These are phyloP conservation scores for Phaonia tiefii DNA, from an alignment of 2,888 invertebrate genomes.

Conservation along the genomic window DNA sequence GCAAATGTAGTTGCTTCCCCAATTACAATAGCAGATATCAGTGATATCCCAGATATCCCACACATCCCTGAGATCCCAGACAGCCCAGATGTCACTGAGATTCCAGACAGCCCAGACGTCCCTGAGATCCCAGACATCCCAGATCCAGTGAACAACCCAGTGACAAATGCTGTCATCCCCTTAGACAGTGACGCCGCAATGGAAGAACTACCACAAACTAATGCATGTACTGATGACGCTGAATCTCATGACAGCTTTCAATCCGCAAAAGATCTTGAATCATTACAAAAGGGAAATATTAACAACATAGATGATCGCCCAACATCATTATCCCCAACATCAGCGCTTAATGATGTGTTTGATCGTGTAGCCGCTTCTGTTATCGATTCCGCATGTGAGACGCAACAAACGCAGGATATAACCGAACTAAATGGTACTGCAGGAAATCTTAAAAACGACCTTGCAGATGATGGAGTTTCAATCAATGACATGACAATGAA, in stretches of 20 bases:
- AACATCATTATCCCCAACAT: slow-evolving; percentile 26
- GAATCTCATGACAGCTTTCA: slow-evolving; percentile 53
- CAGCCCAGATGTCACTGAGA: no score
- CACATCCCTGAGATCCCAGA: not conserved
- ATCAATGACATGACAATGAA: slow-evolving; percentile 63
- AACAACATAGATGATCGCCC: slow-evolving; percentile 22
- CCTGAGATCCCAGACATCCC: no score
- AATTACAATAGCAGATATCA: slow-evolving; percentile 24
- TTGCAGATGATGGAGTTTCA: slow-evolving; percentile 17
- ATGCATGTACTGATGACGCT: slow-evolving; percentile 19
- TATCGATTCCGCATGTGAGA: not conserved
- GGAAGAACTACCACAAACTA: no score
- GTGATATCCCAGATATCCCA: no score
- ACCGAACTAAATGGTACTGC: slow-evolving; percentile 11
- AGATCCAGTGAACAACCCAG: not conserved
- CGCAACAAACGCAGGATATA: slow-evolving; percentile 24
- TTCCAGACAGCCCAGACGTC: no score
- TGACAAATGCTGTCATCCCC: not conserved
- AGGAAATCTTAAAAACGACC: slow-evolving; percentile 26
- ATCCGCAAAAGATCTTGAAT: slow-evolving; percentile 42
- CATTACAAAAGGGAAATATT: no score
- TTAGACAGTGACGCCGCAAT: no score
- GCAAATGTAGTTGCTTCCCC: slow-evolving; percentile 6
- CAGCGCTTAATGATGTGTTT: not conserved
- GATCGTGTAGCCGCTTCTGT: slow-evolving; percentile 4